A percentile compares a stretch with the other conserved stretches of the same genome.
phyloP scores from a whole-genome alignment of 2,797 vertebrate genomes.

The Chrysocyon brachyurus region DNA sequence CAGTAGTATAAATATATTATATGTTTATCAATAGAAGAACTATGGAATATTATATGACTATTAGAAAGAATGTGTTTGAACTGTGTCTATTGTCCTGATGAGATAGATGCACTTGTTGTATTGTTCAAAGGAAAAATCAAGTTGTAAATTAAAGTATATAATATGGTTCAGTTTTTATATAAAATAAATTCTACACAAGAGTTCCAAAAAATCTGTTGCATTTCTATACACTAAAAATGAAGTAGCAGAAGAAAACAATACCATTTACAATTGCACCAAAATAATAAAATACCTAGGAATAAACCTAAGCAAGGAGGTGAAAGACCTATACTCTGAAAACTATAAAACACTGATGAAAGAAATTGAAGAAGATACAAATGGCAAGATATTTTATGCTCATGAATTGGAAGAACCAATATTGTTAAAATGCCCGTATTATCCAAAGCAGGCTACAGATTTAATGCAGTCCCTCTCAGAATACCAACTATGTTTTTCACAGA shows the following conservation, averaged over 20 bases:
- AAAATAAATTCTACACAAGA: background rate
- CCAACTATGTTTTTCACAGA: background rate
- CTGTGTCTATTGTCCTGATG: background rate
- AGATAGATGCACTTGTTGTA: background rate
- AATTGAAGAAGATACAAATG: background rate
- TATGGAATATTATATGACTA: background rate
- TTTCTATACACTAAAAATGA: background rate
- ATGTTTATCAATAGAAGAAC: background rate
- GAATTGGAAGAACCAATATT: background rate
- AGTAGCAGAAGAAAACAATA: background rate
- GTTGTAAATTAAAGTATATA: background rate
- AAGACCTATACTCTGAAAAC: background rate
- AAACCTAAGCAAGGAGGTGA: background rate
- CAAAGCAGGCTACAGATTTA: background rate
- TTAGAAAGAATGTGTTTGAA: background rate
- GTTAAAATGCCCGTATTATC: background rate
- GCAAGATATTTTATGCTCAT: background rate
- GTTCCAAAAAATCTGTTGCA: background rate
- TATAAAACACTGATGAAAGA: background rate
- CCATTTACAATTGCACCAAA: background rate
- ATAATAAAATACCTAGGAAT: background rate
- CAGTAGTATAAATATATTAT: too few species aligned
- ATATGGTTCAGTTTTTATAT: conserved; percentile 10
- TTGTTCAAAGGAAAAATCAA: background rate
- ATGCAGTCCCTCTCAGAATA: background rate